These are phyloP conservation scores for Natator depressus DNA, from an alignment of 2,113 vertebrate species.

Conservation along the genomic window DNA sequence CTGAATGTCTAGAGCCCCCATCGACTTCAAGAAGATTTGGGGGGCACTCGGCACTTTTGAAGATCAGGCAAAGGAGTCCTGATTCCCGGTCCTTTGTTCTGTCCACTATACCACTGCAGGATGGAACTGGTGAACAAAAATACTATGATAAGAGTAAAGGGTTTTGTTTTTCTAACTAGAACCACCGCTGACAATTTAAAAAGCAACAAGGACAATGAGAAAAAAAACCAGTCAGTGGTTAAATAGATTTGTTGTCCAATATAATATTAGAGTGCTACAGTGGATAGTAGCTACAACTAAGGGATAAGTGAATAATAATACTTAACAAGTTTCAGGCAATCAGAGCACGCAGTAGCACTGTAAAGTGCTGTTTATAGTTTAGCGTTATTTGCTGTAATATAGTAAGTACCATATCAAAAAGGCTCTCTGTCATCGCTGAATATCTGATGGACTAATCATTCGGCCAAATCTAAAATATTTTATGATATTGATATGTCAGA, in stretches of 20 bases:
- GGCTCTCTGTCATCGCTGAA: background rate
- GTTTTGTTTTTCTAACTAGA: slow-evolving; percentile 6
- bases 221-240: background rate
- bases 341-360: slow-evolving; percentile 9
- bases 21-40: background rate
- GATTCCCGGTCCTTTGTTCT: background rate
- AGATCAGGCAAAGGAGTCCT: background rate
- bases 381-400: background rate
- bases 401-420: background rate
- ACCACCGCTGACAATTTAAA: background rate
- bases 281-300: background rate
- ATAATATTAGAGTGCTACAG: slow-evolving; percentile 19
- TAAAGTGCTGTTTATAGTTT: background rate
- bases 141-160: background rate
- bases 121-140: rapidly evolving
- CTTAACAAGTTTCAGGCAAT: slow-evolving; percentile 26
- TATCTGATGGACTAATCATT: background rate
- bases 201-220: background rate
- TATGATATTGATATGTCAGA: background rate
- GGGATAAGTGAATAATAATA: slow-evolving; percentile 12
- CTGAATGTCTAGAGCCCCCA: background rate
- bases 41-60: background rate
- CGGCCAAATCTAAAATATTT: background rate
- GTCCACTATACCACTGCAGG: background rate
- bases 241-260: background rate